These are phyloP conservation scores for Sabatieria punctata DNA, from an alignment of 2,888 invertebrate species.

Conservation along the genomic window DNA sequence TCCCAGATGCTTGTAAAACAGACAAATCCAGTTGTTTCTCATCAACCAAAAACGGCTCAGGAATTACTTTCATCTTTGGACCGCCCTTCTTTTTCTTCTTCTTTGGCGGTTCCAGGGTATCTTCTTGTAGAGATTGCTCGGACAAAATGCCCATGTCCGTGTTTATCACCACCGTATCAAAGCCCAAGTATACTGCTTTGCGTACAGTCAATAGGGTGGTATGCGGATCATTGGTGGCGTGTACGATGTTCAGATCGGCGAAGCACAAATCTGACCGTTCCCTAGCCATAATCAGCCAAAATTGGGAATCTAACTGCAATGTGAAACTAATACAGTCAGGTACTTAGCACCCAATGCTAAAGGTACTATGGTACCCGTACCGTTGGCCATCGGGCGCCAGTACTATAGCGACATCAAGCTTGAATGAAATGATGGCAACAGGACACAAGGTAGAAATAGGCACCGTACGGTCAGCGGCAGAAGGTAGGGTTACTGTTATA, in stretches of 20 bases:
- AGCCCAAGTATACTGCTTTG: conserved; percentile 26
- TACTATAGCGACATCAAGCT: no score
- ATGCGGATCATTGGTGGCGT: conserved; percentile 3
- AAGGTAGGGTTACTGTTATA: no score
- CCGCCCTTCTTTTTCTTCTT: neutral
- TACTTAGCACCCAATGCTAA: no score
- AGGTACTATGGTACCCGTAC: no score
- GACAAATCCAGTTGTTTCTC: conserved; percentile 16
- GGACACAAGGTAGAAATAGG: no score
- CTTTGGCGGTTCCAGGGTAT: neutral
- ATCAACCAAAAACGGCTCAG: conserved; percentile 23
- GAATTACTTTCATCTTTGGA: conserved; percentile 14
- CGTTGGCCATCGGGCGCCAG: no score
- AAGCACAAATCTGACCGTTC: neutral
- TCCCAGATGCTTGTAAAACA: conserved; percentile 2
- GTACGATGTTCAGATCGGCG: conserved; percentile 8
- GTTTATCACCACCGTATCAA: conserved; percentile 26
- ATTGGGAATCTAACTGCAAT: no score
- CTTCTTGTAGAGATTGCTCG: neutral
- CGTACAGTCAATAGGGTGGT: conserved; percentile 4
- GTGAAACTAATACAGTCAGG: no score
- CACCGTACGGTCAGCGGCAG: no score
- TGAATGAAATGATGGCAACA: no score
- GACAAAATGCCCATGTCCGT: conserved; percentile 22
- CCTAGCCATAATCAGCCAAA: no score